Base-by-base conservation (phyloP, 1,140 invertebrate species). In the Diabrotica undecimpunctata region DNA sequence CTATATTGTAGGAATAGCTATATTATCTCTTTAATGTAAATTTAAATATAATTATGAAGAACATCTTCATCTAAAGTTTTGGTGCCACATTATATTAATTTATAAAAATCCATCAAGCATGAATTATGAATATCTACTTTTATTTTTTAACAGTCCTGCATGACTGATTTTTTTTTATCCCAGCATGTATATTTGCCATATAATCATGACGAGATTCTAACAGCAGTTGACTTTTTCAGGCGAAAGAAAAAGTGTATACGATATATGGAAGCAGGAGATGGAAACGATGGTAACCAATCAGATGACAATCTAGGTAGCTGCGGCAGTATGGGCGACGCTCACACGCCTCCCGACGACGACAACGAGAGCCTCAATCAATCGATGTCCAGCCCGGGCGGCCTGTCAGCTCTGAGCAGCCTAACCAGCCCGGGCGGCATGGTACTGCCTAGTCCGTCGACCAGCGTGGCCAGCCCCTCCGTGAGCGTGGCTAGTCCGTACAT, bases 201-300 rank as follows among this genome's bases (percentile, higher is more conserved):
- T 46, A 10, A n/a, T 25, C 25, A 2, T 4, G 25, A 2, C 25
- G 1, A 55, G 36, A 25, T 55, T 55, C 54, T 36, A 55, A 55
- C 37, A 9, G 12, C 37, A 37, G 53, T 54, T 54, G 9, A 54
- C 8, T 51, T 70, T 76, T 87, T 89, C 85, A 97, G 95, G 85
- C 92, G 95, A 85, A 98, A 98, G 87, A 98, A 98, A 85, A 97
- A 97, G 84, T 98, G 95, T 86, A 94, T 97, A 79, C 90, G 95
- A 68, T 97, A 96, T 82, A 90, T 95, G 88, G 90, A 87, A 83
- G 86, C 86, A 79, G 83, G 89, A 74, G 83, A 90, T 77, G 81
- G 86, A 77, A 83, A 85, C 77, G 86, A 86, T 72, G 87, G 88
- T 71, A 91, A 92, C 72, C 86, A 87, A 68, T 90, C 88, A 64